Percentiles rank a stretch among this genome's conserved stretches.
phyloP scores from a whole-genome alignment of 2,797 vertebrate genomes.

The Pygocentrus nattereri region DNA sequence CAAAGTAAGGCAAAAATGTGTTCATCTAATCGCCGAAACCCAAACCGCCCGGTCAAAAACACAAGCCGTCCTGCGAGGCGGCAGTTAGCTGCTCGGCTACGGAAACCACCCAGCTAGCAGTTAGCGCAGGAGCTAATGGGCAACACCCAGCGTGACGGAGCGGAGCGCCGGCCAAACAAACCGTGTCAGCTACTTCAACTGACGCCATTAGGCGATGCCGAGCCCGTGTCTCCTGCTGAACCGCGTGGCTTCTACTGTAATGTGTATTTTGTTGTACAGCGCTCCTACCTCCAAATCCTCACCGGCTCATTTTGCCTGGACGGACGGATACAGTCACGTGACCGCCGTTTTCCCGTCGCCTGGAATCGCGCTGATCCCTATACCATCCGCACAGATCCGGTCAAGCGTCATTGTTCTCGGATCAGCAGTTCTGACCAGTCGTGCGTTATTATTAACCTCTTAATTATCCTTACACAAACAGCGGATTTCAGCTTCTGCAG shows the following conservation, averaged over 20 bases:
- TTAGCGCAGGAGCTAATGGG: constrained; percentile 44
- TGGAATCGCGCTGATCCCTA: constrained; percentile 36
- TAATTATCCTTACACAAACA: background rate
- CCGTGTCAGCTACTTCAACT: background rate
- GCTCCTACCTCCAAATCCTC: constrained; percentile 42
- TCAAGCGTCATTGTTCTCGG: background rate
- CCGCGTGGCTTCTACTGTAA: background rate
- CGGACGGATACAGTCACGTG: constrained; percentile 47
- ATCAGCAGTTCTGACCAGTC: background rate
- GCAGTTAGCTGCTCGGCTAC: constrained; percentile 7
- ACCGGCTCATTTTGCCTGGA: constrained; percentile 51
- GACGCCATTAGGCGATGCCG: background rate
- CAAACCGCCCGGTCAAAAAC: background rate
- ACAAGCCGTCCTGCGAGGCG: background rate
- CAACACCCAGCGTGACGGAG: background rate
- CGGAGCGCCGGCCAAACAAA: background rate
- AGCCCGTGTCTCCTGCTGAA: background rate
- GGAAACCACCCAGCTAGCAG: constrained; percentile 20
- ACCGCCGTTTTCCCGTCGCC: constrained; percentile 38
- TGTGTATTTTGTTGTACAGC: background rate
- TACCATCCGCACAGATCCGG: background rate
- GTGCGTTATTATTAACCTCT: background rate
- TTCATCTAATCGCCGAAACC: background rate
- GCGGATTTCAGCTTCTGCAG: background rate
- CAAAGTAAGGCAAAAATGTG: background rate